phyloP scores from a whole-genome alignment of 2,888 invertebrate genomes.

The Cantharis flavilabris region DNA sequence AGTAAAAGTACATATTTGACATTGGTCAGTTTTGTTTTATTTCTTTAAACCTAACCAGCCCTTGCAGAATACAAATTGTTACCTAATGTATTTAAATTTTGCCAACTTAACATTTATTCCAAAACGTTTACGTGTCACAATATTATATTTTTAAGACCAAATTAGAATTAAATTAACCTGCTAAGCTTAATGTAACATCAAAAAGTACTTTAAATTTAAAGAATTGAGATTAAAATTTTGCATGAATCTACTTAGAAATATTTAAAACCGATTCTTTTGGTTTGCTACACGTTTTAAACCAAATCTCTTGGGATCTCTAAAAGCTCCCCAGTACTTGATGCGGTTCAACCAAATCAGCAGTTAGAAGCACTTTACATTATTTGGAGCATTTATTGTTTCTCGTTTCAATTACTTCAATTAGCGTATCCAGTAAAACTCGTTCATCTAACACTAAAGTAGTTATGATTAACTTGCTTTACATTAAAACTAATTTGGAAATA shows the following conservation, averaged over 20 bases:
- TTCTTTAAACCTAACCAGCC: neutral
- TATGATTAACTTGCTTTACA: neutral
- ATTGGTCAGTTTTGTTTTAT: conserved; percentile 7
- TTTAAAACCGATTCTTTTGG: conserved; percentile 8
- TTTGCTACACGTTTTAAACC: conserved; percentile 9
- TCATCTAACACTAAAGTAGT: neutral
- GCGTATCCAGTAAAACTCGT: neutral
- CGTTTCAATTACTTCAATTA: conserved; percentile 20
- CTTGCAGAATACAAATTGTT: neutral
- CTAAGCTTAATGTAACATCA: neutral
- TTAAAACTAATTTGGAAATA: neutral
- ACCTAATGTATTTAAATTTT: neutral
- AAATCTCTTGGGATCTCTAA: conserved; percentile 10
- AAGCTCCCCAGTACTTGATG: conserved; percentile 13
- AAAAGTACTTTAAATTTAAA: conserved; percentile 4
- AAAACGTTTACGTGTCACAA: neutral
- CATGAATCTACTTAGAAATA: neutral
- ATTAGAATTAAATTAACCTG: neutral
- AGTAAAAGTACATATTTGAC: conserved; percentile 14
- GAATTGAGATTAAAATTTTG: conserved; percentile 5
- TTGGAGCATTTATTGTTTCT: conserved; percentile 20
- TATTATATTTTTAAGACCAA: neutral
- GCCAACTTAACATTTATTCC: neutral
- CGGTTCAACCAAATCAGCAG: conserved; percentile 26
- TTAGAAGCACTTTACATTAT: conserved; percentile 16